Percentiles rank a stretch among this genome's conserved stretches.
Conservation (phyloP, 2,888 invertebrate species). For the Dicycla oo region DNA sequence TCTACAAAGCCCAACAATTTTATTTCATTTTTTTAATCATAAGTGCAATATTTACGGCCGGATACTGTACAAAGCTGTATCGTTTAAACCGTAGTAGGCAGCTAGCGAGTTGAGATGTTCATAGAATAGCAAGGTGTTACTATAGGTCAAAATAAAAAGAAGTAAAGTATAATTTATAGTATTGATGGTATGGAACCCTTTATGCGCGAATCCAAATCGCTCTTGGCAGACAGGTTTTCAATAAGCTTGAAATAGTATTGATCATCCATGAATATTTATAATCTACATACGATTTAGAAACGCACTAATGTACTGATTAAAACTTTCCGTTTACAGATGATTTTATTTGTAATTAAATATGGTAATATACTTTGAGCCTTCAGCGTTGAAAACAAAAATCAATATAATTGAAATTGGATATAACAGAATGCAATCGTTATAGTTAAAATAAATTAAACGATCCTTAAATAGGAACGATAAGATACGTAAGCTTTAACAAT, state of each 20-base stretch:
- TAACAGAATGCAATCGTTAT: slow-evolving; percentile 10
- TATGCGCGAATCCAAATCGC: background rate
- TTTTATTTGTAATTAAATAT: slow-evolving; percentile 60
- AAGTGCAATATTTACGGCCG: too few species aligned
- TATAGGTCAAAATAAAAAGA: background rate
- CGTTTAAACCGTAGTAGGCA: background rate
- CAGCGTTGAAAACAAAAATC: slow-evolving; percentile 35
- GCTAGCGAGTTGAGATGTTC: background rate
- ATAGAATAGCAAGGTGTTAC: background rate
- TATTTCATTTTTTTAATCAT: too few species aligned
- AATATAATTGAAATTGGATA: slow-evolving; percentile 27
- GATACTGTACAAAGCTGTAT: too few species aligned
- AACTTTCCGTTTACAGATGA: slow-evolving; percentile 26
- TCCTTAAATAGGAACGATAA: background rate
- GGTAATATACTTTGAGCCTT: slow-evolving; percentile 34
- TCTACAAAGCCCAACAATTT: too few species aligned
- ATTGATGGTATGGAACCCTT: background rate
- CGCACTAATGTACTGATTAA: slow-evolving; percentile 49
- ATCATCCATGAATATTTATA: slow-evolving; percentile 57
- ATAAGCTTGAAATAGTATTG: slow-evolving; percentile 33
- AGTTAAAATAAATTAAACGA: slow-evolving; percentile 33
- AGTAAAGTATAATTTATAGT: background rate
- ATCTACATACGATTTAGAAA: slow-evolving; percentile 32
- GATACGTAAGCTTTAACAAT: background rate
- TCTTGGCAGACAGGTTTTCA: slow-evolving; percentile 7